Evolutionary conservation across 2,113 vertebrate species (phyloP).

Genomic region (Bubo scandiacus): DNA sequence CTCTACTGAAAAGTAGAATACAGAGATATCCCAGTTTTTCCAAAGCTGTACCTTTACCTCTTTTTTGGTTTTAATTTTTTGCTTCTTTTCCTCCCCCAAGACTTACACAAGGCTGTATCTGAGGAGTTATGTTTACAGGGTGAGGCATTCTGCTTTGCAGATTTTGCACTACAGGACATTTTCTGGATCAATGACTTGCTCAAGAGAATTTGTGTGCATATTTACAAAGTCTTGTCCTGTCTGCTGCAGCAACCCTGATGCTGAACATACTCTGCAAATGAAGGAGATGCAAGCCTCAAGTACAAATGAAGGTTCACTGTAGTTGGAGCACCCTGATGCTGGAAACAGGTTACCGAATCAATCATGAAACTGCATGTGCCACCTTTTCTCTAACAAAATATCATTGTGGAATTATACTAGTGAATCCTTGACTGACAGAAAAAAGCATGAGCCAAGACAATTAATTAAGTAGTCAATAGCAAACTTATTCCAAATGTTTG

Average conservation of each 20-base stretch:
- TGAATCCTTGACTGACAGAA: conserved; percentile 40
- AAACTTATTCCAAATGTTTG: conserved; percentile 49
- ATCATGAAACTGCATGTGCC: neutral
- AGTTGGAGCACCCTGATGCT: neutral
- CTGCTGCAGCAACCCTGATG: neutral
- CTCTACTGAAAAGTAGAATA: neutral
- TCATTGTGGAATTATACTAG: neutral
- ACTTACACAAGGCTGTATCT: neutral
- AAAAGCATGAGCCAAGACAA: conserved; percentile 24
- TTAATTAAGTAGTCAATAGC: conserved; percentile 62
- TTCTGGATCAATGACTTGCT: conserved; percentile 30
- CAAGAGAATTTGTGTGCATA: neutral
- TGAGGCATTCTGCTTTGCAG: neutral
- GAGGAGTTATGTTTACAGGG: neutral
- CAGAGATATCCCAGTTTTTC: neutral
- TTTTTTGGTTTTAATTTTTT: neutral
- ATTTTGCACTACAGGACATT: conserved; percentile 24
- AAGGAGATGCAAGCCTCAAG: neutral
- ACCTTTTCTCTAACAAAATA: conserved; percentile 4
- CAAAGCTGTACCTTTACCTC: neutral
- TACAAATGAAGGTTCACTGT: neutral
- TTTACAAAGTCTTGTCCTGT: neutral
- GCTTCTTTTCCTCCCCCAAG: neutral
- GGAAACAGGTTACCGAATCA: neutral
- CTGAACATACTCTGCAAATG: neutral